Percentiles rank a stretch among this genome's conserved stretches.
Evolutionary conservation across 2,888 invertebrate genomes (phyloP).

Genomic region (Cyaniris semiargus): DNA sequence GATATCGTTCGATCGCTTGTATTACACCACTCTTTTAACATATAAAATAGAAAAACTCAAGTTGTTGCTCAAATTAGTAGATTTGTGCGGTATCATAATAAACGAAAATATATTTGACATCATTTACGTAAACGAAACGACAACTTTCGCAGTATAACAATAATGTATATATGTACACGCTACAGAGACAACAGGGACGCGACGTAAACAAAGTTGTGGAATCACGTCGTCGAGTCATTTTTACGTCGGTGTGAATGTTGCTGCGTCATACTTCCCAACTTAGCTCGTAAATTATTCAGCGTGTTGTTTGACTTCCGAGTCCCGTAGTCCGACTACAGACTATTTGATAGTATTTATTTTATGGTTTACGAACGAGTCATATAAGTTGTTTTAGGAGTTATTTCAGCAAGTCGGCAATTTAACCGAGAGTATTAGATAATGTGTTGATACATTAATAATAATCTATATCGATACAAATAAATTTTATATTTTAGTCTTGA

Average conservation of each 20-base stretch:
- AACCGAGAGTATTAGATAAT: not conserved
- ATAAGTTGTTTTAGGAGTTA: not conserved
- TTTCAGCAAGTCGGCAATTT: not conserved
- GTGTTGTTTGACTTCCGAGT: not conserved
- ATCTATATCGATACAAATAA: no score
- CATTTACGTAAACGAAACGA: not conserved
- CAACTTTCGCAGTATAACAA: not conserved
- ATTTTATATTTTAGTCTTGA: no score
- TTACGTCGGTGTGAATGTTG: not conserved
- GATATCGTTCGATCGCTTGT: no score
- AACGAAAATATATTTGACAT: not conserved
- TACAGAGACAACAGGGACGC: not conserved
- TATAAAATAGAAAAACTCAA: no score
- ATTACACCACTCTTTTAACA: no score
- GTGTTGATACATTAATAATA: not conserved
- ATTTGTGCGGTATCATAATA: not conserved
- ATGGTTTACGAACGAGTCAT: not conserved
- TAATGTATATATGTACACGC: not conserved
- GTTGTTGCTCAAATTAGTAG: no score
- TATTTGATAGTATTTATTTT: not conserved
- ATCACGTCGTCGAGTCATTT: not conserved
- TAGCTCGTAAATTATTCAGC: constrained; percentile 13
- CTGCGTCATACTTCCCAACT: not conserved
- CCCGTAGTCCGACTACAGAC: not conserved
- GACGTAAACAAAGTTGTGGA: not conserved